These are phyloP conservation scores for Torymus auratus DNA, from an alignment of 2,888 invertebrate genomes.

Conservation along the genomic window DNA sequence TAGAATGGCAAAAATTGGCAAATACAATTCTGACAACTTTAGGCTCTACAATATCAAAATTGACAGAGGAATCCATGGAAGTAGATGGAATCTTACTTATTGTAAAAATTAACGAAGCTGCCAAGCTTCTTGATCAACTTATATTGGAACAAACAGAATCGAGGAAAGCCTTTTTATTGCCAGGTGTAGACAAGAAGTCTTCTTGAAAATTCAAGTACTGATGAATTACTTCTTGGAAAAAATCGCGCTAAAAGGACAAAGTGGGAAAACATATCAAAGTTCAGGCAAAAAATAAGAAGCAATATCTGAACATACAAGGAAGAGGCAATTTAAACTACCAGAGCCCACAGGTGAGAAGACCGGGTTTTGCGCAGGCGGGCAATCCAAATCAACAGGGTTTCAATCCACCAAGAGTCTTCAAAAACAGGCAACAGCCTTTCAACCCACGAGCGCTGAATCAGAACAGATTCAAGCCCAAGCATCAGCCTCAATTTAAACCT, in stretches of 20 bases:
- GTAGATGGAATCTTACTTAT: background rate
- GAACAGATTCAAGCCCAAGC: background rate
- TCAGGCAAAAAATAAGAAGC: too few relatives aligned
- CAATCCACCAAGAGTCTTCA: conserved; percentile 12
- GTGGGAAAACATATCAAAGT: too few relatives aligned
- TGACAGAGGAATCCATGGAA: background rate
- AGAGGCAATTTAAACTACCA: too few relatives aligned
- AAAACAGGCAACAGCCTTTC: conserved; percentile 2
- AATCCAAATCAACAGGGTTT: background rate
- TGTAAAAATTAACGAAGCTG: background rate
- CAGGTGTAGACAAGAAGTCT: background rate
- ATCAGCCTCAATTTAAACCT: too few relatives aligned
- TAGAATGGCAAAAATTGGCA: background rate
- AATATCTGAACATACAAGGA: too few relatives aligned
- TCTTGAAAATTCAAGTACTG: background rate
- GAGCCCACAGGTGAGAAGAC: too few relatives aligned
- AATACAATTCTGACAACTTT: background rate
- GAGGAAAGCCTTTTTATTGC: conserved; percentile 1
- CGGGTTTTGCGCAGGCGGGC: too few relatives aligned
- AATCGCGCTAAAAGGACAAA: background rate
- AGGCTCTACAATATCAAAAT: background rate
- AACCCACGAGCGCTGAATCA: background rate
- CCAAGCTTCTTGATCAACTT: background rate
- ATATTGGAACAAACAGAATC: conserved; percentile 1
- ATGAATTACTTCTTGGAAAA: background rate